phyloP scores from a whole-genome alignment of 2,888 invertebrate species.

The Miltochrista miniata region DNA sequence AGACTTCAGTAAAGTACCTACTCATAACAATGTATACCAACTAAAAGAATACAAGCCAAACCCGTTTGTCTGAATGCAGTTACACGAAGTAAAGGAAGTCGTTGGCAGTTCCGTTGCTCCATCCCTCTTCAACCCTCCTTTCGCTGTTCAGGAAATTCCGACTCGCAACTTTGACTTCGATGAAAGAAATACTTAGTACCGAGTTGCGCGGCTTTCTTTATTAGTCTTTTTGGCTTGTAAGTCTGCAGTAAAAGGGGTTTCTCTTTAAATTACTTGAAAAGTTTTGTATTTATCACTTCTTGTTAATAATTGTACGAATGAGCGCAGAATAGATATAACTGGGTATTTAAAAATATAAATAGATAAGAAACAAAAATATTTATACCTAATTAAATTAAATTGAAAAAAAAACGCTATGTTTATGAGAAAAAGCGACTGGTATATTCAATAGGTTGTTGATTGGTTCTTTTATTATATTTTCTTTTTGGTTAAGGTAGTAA shows the following conservation, averaged over 20 bases:
- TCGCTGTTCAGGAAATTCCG: constrained; percentile 53
- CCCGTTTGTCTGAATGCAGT: constrained; percentile 46
- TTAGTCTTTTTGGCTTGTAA: constrained; percentile 58
- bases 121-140: constrained; percentile 40
- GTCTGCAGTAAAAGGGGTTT: constrained; percentile 44
- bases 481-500: too few species aligned
- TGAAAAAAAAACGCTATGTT: too few species aligned
- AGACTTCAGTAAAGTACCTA: too few species aligned
- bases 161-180: constrained; percentile 56
- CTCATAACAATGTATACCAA: neutral
- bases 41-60: constrained; percentile 28
- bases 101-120: constrained; percentile 61
- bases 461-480: too few species aligned
- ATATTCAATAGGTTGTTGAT: too few species aligned
- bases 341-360: too few species aligned
- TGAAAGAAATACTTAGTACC: constrained; percentile 70
- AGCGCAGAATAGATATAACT: too few species aligned
- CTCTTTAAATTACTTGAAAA: constrained; percentile 29
- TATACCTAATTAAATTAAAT: too few species aligned
- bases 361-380: too few species aligned
- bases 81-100: constrained; percentile 61
- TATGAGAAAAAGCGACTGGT: too few species aligned
- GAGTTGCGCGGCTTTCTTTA: constrained; percentile 56
- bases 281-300: constrained; percentile 4
- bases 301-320: too few species aligned